These are phyloP conservation scores for Zhuqinia jingwanae DNA, from an alignment of 2,888 invertebrate species.

Conservation along the genomic window DNA sequence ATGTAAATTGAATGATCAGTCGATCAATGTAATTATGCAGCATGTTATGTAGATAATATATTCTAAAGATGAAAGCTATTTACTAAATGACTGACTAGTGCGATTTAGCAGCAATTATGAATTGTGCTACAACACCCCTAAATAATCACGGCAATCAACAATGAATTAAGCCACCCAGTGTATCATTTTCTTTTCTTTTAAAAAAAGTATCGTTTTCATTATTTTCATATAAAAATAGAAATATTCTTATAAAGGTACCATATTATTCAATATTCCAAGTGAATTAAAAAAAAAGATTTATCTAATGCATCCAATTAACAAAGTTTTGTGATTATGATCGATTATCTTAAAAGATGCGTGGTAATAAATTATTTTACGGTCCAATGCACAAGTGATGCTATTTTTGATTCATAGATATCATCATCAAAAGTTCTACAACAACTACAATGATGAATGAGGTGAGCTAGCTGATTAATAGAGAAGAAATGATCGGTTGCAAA, in stretches of 20 bases:
- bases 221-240: constrained; percentile 74
- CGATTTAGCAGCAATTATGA: neutral
- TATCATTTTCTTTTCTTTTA: constrained; percentile 20
- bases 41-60: constrained; percentile 2
- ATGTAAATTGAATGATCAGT: neutral
- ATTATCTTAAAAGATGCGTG: constrained; percentile 1
- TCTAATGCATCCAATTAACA: constrained; percentile 35
- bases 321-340: constrained; percentile 29
- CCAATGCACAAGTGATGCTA: constrained; percentile 2
- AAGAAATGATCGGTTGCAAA: neutral
- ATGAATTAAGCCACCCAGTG: neutral
- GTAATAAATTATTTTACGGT: neutral
- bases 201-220: constrained; percentile 53
- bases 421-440: too few relatives aligned
- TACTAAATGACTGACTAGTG: constrained; percentile 6
- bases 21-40: constrained; percentile 23
- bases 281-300: constrained; percentile 47
- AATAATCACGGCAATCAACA: neutral
- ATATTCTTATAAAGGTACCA: constrained; percentile 66
- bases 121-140: neutral
- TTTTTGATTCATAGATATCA: constrained; percentile 2
- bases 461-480: neutral
- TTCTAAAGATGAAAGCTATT: constrained; percentile 18
- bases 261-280: constrained; percentile 55
- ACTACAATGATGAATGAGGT: constrained; percentile 28